Percentiles rank a stretch among this genome's conserved stretches.
phyloP scores from a whole-genome alignment of 1,140 invertebrate species.

The Drosophila santomea region DNA sequence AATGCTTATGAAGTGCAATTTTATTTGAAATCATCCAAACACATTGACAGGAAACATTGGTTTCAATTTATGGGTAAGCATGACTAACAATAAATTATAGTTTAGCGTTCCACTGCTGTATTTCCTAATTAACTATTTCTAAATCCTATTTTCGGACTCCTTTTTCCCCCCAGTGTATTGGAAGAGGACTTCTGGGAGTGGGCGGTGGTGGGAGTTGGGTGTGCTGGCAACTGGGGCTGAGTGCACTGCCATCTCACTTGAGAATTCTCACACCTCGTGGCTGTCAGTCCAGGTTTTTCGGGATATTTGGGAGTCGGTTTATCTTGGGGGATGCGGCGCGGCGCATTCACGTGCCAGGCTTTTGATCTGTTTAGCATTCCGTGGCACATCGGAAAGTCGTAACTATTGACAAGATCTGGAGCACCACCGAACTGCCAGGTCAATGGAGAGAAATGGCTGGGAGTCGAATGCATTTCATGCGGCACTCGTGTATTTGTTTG shows the following conservation, averaged over 20 bases:
- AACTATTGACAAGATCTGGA: slow-evolving; percentile 73
- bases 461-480: slow-evolving; percentile 34
- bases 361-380: slow-evolving; percentile 81
- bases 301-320: slow-evolving; percentile 3
- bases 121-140: neutral
- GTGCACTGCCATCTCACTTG: slow-evolving; percentile 72
- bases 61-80: too few relatives aligned
- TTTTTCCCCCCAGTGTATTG: slow-evolving; percentile 1
- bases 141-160: neutral
- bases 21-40: too few relatives aligned
- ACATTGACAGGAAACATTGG: too few relatives aligned
- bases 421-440: slow-evolving; percentile 21
- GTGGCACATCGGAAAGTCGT: slow-evolving; percentile 78
- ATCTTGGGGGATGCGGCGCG: slow-evolving; percentile 4
- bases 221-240: slow-evolving; percentile 22
- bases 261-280: slow-evolving; percentile 74
- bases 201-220: slow-evolving; percentile 5
- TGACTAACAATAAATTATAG: neutral
- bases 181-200: slow-evolving; percentile 6
- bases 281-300: slow-evolving; percentile 33
- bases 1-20: too few relatives aligned
- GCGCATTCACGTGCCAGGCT: slow-evolving; percentile 62
- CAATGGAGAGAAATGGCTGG: slow-evolving; percentile 16
- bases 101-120: neutral
- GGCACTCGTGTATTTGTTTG: slow-evolving; percentile 72